These are phyloP conservation scores for Listronotus oregonensis DNA, from an alignment of 1,140 invertebrate genomes.

Conservation along the genomic window DNA sequence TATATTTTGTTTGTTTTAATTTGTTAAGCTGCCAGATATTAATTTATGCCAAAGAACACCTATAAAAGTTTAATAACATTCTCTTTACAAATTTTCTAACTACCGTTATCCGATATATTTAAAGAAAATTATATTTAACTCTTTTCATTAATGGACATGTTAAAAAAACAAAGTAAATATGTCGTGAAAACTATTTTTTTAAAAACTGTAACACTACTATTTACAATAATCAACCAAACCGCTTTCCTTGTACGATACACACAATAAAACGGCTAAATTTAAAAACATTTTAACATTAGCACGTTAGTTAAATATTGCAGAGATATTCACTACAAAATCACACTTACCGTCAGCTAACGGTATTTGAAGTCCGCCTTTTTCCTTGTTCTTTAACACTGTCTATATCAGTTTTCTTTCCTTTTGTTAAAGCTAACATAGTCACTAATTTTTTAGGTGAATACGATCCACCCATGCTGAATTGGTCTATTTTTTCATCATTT, in stretches of 20 bases:
- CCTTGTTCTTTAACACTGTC: conserved; percentile 58
- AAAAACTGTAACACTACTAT: not conserved
- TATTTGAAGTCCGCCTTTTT: conserved; percentile 39
- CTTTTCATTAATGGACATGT: conserved; percentile 10
- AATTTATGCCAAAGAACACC: no score
- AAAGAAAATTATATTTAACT: conserved; percentile 1
- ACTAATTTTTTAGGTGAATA: conserved; percentile 80
- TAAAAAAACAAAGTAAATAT: not conserved
- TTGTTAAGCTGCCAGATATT: not conserved
- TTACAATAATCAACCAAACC: conserved; percentile 1
- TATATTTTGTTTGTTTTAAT: not conserved
- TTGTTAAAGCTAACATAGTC: conserved; percentile 74
- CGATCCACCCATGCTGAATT: conserved; percentile 80
- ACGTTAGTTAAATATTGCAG: conserved; percentile 14
- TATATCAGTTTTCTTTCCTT: conserved; percentile 61
- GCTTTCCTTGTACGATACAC: conserved; percentile 10
- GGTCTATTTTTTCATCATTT: conserved; percentile 59
- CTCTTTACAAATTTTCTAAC: conserved; percentile 1
- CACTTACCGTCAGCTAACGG: conserved; percentile 45
- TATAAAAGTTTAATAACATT: conserved; percentile 4
- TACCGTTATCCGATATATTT: conserved; percentile 3
- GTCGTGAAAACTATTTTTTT: no score
- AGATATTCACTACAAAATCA: conserved; percentile 7
- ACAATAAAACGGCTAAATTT: not conserved
- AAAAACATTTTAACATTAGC: not conserved